A percentile compares a stretch with the other conserved stretches of the same genome.
Evolutionary conservation across 2,888 invertebrate genomes (phyloP).

Genomic region (Meiosimyza platycephala): DNA sequence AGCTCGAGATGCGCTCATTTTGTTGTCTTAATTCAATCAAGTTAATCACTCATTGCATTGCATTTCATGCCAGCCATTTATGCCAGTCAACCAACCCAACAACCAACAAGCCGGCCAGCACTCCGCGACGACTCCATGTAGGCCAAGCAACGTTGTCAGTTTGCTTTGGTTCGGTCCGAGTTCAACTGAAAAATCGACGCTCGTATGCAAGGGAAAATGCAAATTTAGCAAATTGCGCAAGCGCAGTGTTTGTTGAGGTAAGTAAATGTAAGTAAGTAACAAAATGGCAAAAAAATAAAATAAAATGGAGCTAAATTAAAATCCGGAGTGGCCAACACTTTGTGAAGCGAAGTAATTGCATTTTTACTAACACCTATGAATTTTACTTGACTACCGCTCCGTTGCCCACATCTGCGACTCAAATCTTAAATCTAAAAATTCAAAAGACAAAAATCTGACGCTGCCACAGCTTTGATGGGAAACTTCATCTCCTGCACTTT

Average conservation of each 20-base stretch:
- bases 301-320: not conserved
- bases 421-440: constrained; percentile 10
- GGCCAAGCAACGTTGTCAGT: not conserved
- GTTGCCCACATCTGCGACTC: constrained; percentile 9
- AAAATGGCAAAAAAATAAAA: not conserved
- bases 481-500: not conserved
- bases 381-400: not conserved
- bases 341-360: no score
- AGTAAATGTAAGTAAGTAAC: not conserved
- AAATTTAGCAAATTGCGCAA: constrained; percentile 34
- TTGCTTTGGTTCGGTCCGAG: not conserved
- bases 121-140: not conserved
- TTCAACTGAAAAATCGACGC: not conserved
- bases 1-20: constrained; percentile 29
- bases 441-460: constrained; percentile 23
- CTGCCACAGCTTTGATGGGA: constrained; percentile 26
- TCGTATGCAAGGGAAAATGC: constrained; percentile 22
- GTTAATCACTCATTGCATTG: constrained; percentile 28
- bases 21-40: constrained; percentile 38
- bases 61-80: constrained; percentile 29
- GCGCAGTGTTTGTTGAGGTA: constrained; percentile 7
- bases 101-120: not conserved
- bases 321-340: constrained; percentile 4
- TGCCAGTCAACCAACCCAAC: not conserved
- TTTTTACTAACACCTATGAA: no score